Conservation (phyloP, 2,113 vertebrate genomes). For the Capra hircus region DNA sequence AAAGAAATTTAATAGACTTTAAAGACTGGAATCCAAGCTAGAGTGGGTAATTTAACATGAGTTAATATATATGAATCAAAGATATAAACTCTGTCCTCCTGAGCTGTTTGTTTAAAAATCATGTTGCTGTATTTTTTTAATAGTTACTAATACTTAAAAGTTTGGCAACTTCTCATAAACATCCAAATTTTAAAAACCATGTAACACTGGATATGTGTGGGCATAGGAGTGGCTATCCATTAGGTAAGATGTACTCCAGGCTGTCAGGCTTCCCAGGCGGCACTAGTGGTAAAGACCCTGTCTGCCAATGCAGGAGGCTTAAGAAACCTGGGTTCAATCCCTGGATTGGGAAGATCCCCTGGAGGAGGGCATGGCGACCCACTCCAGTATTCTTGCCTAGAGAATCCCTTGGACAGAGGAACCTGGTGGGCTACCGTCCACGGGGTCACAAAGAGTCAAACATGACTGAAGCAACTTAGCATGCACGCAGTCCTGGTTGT, state of each 20-base stretch:
- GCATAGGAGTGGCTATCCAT: background rate
- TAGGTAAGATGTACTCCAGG: background rate
- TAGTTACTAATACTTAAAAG: background rate
- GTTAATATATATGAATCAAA: background rate
- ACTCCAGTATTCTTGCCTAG: background rate
- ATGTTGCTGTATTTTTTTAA: background rate
- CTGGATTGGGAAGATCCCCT: background rate
- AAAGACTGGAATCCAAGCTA: background rate
- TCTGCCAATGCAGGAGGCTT: background rate
- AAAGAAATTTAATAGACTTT: background rate
- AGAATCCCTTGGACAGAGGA: background rate
- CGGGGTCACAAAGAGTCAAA: accelerated
- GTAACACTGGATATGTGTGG: background rate
- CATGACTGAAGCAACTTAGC: background rate
- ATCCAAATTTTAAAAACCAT: background rate
- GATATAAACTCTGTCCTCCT: background rate
- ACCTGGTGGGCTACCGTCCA: background rate
- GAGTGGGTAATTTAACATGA: background rate
- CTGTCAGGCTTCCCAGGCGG: background rate
- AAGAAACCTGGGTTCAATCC: background rate
- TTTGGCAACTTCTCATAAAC: background rate
- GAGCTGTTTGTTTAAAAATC: background rate
- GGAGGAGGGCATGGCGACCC: background rate
- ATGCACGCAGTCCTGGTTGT: background rate
- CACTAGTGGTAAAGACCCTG: background rate